Conservation (phyloP, 2,888 invertebrate genomes). For the Junonia oenone region DNA sequence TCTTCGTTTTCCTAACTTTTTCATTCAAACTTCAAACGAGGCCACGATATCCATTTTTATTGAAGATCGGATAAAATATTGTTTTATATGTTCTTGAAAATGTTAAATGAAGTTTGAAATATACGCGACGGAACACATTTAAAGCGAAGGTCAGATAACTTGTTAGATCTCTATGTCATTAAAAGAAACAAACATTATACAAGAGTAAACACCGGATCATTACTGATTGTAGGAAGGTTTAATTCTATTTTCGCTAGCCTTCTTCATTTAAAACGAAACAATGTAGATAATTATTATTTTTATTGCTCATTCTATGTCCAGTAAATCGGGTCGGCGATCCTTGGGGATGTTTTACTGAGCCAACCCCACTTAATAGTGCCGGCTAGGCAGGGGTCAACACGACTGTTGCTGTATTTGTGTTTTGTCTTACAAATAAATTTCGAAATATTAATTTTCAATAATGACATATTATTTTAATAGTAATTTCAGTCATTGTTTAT, state of each 20-base stretch:
- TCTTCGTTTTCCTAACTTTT: neutral
- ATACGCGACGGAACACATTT: neutral
- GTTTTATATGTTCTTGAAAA: neutral
- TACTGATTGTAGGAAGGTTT: conserved; percentile 31
- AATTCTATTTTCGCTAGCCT: conserved; percentile 47
- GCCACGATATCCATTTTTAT: neutral
- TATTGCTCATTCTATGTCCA: conserved; percentile 72
- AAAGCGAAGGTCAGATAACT: neutral
- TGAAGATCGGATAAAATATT: neutral
- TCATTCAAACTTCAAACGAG: neutral
- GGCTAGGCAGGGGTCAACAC: conserved; percentile 48
- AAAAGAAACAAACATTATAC: neutral
- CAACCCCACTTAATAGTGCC: conserved; percentile 66
- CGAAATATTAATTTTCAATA: neutral
- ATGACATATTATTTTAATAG: neutral
- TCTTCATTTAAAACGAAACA: conserved; percentile 48
- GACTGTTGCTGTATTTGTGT: neutral
- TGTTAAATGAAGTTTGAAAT: too few species aligned
- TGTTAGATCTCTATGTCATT: neutral
- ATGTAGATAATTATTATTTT: conserved; percentile 67
- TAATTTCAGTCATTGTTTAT: too few species aligned
- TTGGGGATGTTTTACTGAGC: conserved; percentile 61
- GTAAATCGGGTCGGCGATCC: conserved; percentile 68
- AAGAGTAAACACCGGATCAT: neutral
- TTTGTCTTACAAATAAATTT: neutral